Percentiles rank a stretch among this genome's conserved stretches.
Conservation (phyloP, 1,140 invertebrate species). For the Teleopsis dalmanni region DNA sequence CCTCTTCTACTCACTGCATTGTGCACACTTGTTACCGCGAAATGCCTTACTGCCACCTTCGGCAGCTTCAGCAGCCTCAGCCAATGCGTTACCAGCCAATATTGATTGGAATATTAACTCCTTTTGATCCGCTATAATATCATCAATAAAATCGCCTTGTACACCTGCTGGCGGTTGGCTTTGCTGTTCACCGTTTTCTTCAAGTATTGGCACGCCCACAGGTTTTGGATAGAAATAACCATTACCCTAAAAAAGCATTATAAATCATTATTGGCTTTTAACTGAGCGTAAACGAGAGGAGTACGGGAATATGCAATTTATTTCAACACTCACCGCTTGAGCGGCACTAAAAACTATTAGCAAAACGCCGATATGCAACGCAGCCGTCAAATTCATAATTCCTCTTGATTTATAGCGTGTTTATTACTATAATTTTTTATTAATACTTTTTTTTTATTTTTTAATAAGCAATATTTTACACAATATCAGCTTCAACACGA, state of each 20-base stretch:
- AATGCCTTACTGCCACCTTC: conserved; percentile 20
- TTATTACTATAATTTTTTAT: too few relatives aligned
- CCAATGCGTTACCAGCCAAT: conserved; percentile 18
- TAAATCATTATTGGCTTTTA: too few relatives aligned
- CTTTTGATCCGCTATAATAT: conserved; percentile 37
- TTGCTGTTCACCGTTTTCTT: background rate
- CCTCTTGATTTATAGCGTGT: too few relatives aligned
- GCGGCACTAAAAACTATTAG: too few relatives aligned
- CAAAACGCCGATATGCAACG: too few relatives aligned
- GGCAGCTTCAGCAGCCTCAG: background rate
- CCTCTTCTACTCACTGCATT: conserved; percentile 30
- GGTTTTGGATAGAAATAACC: conserved; percentile 28
- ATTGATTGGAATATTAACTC: conserved; percentile 38
- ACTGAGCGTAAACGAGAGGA: too few relatives aligned
- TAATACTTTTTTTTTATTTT: too few relatives aligned
- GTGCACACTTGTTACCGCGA: conserved; percentile 34
- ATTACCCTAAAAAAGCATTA: background rate
- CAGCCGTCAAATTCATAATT: too few relatives aligned
- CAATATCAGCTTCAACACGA: too few relatives aligned
- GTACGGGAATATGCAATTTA: too few relatives aligned
- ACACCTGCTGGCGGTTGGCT: conserved; percentile 19
- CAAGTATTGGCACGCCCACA: conserved; percentile 14
- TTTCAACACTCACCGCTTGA: too few relatives aligned
- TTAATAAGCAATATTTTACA: too few relatives aligned
- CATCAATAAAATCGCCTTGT: conserved; percentile 38